Evolutionary conservation across 1,140 invertebrate genomes (phyloP), one percentile per base, ranked within the genome.

Genomic region (Parapsyche elsis): DNA sequence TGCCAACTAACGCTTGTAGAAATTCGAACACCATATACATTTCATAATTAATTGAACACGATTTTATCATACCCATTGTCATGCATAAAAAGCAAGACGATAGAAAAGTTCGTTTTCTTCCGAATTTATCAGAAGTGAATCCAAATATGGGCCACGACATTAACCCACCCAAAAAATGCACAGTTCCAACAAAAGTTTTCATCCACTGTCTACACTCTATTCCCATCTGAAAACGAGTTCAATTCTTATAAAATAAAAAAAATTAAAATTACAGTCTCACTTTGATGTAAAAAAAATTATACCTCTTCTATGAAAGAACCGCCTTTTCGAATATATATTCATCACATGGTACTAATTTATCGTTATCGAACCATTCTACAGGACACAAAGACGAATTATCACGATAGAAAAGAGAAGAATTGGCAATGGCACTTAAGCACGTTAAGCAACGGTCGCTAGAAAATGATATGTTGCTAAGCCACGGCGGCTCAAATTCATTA

Each of bases 231-330:
- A 24, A 71, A 30, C 9, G 9, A 46, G 26, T 9, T 9, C 23
- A 23, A 24, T 14, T 24, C 9, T 7, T 46, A 21, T 24, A 9
- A 4, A 14, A 71, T 71, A 24, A 71, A 24, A 24, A 71, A n/a
- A n/a, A n/a, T n/a, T n/a, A n/a, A n/a, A n/a, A n/a, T n/a, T n/a
- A n/a, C n/a, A n/a, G n/a, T n/a, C n/a, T n/a, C n/a, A n/a, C n/a
- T n/a, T n/a, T n/a, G n/a, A 46, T 7, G 12, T 46, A 46, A 46
- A 46, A 46, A 46, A 46, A 46, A 46, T 46, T 30, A 23, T 71
- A 71, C 67, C 23, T 71, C 67, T 30, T 71, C 10, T 10, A 71
- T 71, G 26, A 71, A 71, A 71, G 67, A 24, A 30, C 26, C 23
- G 10, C 26, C 26, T 4, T 10, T 24, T 30, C 26, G 16, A 24